A percentile compares a stretch with the other conserved stretches of the same genome.
Evolutionary conservation across 1,140 invertebrate species (phyloP).

Genomic region (Drosophila seguyi): DNA sequence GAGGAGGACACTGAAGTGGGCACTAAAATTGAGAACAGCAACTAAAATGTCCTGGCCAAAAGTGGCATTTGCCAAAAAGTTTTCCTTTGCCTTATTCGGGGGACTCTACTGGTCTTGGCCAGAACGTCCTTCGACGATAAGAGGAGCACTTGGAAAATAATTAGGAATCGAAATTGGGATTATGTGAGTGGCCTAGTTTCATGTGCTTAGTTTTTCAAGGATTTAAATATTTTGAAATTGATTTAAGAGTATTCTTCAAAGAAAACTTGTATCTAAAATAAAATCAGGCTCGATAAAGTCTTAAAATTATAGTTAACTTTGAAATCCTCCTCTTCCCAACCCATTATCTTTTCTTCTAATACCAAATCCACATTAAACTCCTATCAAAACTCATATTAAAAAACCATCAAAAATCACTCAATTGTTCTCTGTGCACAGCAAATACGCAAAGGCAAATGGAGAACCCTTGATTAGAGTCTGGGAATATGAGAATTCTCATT

Average conservation of each 20-base stretch:
- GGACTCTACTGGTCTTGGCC: neutral
- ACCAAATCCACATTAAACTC: neutral
- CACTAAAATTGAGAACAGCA: conserved; percentile 47
- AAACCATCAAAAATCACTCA: neutral
- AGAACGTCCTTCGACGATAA: neutral
- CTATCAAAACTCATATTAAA: neutral
- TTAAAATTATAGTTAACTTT: too few species aligned
- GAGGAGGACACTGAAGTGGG: conserved; percentile 43
- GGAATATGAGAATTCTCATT: conserved; percentile 35
- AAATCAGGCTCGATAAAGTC: neutral
- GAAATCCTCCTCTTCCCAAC: neutral
- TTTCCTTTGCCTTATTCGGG: conserved; percentile 4
- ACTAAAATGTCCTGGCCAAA: conserved; percentile 19
- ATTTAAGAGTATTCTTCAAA: neutral
- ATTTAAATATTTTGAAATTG: neutral
- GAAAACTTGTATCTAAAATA: neutral
- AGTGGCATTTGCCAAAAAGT: conserved; percentile 39
- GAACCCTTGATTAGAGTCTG: conserved; percentile 37
- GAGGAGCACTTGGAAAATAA: conserved; percentile 7
- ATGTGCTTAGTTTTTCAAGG: neutral
- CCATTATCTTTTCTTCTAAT: too few species aligned
- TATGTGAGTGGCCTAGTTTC: neutral
- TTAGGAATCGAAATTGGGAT: neutral
- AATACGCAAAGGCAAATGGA: conserved; percentile 14
- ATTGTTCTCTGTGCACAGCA: conserved; percentile 5